A percentile compares a stretch with the other conserved stretches of the same genome.
These are phyloP conservation scores for Hirudinaria manillensis DNA, from an alignment of 2,888 invertebrate species.

Conservation along the genomic window DNA sequence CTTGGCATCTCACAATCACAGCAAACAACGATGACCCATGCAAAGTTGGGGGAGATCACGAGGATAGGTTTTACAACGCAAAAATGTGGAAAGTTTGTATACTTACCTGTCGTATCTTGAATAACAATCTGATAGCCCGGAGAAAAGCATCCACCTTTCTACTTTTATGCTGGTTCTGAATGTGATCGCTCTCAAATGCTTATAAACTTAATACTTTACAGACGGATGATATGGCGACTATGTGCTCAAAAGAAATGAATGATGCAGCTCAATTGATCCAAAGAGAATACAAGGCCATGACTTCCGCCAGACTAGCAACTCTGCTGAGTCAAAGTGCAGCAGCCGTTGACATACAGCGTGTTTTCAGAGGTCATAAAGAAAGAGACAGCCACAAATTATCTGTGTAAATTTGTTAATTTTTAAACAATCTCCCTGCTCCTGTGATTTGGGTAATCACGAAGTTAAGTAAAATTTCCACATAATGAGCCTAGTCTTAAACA, in stretches of 20 bases:
- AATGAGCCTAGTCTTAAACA: background rate
- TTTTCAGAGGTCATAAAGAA: conserved; percentile 26
- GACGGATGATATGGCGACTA: conserved; percentile 11
- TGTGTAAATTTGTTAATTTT: background rate
- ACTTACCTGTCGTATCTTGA: too few relatives aligned
- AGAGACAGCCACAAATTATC: conserved; percentile 2
- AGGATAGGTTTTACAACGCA: conserved; percentile 29
- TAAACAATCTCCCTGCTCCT: background rate
- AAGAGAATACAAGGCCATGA: conserved; percentile 20
- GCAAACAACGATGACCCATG: conserved; percentile 16
- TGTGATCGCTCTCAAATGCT: too few relatives aligned
- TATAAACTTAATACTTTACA: background rate
- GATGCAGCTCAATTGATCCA: conserved; percentile 26
- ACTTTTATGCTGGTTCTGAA: too few relatives aligned
- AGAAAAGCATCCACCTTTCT: too few relatives aligned
- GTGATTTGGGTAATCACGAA: background rate
- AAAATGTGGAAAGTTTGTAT: conserved; percentile 20
- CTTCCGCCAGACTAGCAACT: background rate
- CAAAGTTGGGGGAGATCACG: conserved; percentile 18
- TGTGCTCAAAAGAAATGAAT: conserved; percentile 22
- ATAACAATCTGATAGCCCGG: too few relatives aligned
- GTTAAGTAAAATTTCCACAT: background rate
- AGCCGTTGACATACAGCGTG: conserved; percentile 28
- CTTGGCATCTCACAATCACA: background rate
- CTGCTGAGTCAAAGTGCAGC: conserved; percentile 1